Conservation (phyloP, 2,797 vertebrate genomes). For the Synanceia verrucosa region DNA sequence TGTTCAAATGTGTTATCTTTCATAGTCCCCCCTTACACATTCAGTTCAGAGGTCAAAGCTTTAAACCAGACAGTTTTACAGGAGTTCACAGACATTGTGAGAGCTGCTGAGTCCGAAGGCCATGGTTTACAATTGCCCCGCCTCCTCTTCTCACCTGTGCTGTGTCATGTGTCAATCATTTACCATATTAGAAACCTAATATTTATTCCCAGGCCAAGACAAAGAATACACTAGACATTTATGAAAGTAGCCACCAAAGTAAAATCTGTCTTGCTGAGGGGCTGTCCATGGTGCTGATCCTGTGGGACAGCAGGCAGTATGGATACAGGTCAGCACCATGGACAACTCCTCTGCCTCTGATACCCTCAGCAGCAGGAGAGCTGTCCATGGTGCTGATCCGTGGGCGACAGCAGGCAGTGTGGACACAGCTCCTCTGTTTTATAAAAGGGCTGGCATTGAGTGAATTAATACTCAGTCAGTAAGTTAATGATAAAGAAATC, state of each 20-base stretch:
- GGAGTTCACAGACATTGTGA: too few relatives aligned
- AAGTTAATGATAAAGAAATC: too few relatives aligned
- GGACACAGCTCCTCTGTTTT: too few relatives aligned
- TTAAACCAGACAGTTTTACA: conserved; percentile 36
- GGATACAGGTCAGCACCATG: neutral
- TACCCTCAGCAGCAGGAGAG: neutral
- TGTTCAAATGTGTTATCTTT: conserved; percentile 63
- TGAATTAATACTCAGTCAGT: too few relatives aligned
- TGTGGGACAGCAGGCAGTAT: neutral
- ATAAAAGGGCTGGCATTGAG: too few relatives aligned
- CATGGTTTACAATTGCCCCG: neutral
- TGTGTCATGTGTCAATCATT: neutral
- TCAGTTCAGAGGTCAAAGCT: conserved; percentile 49
- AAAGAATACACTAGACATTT: neutral
- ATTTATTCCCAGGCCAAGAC: neutral
- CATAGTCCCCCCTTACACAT: conserved; percentile 48
- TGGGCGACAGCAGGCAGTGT: too few relatives aligned
- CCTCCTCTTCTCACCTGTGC: neutral
- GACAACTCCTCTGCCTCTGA: conserved; percentile 2
- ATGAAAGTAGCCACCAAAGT: neutral
- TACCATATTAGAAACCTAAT: neutral
- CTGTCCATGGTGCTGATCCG: conserved; percentile 31
- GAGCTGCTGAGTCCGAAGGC: neutral
- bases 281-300: conserved; percentile 42
- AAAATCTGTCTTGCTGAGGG: neutral